These are phyloP conservation scores for Cordilura impudica DNA, from an alignment of 2,888 invertebrate genomes.

Conservation along the genomic window DNA sequence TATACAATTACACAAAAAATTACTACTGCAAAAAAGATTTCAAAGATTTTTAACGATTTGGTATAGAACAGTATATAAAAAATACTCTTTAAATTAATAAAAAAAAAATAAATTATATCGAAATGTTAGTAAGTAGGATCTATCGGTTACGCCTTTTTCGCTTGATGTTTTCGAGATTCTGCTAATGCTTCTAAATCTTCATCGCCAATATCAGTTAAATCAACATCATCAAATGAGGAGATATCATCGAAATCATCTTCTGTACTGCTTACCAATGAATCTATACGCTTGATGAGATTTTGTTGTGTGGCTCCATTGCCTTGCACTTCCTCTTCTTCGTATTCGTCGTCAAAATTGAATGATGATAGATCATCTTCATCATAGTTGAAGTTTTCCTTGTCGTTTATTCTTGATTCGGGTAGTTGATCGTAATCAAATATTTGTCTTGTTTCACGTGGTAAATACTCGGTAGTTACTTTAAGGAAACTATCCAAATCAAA, in stretches of 20 bases:
- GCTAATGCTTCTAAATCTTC: conserved; percentile 58
- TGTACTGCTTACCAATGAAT: conserved; percentile 69
- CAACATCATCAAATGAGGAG: conserved; percentile 54
- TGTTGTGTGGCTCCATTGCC: conserved; percentile 61
- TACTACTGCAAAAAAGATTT: conserved; percentile 22
- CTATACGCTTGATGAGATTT: conserved; percentile 69
- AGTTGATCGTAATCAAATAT: conserved; percentile 77
- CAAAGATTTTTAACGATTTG: conserved; percentile 72
- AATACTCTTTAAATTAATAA: conserved; percentile 47
- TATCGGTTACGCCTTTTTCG: conserved; percentile 48
- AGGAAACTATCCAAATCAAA: conserved; percentile 57
- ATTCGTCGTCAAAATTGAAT: conserved; percentile 63
- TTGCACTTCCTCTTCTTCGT: conserved; percentile 51
- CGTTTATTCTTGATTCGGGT: conserved; percentile 71
- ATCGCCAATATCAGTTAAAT: conserved; percentile 57
- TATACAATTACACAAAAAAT: conserved; percentile 60
- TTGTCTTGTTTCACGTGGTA: conserved; percentile 73
- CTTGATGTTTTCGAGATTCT: conserved; percentile 21
- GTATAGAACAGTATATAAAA: conserved; percentile 71
- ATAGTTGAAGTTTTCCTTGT: conserved; percentile 34
- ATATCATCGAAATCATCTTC: conserved; percentile 68
- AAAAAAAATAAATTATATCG: neutral
- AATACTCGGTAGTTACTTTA: conserved; percentile 66
- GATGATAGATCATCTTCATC: conserved; percentile 58
- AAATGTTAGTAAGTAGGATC: neutral